Percentiles rank a stretch among this genome's conserved stretches.
These are phyloP conservation scores for Hipparchia semele DNA, from an alignment of 2,888 invertebrate genomes.

Conservation along the genomic window DNA sequence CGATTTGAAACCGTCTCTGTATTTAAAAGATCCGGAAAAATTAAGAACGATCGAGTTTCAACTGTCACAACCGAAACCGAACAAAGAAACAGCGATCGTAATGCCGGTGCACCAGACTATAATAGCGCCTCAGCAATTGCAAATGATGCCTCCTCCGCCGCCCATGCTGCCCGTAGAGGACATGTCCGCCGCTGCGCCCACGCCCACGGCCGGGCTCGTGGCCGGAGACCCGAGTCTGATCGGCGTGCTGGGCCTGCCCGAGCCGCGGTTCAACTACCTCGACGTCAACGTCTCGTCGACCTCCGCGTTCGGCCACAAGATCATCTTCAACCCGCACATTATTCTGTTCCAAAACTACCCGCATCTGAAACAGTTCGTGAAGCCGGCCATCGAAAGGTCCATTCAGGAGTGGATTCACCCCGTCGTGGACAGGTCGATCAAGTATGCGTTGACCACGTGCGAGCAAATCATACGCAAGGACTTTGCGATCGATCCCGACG, in stretches of 20 bases:
- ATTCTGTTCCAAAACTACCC: conserved; percentile 95
- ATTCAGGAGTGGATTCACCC: conserved; percentile 98
- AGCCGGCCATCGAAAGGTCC: conserved; percentile 95
- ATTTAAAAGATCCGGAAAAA: conserved; percentile 94
- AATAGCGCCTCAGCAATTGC: conserved; percentile 66
- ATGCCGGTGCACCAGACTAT: conserved; percentile 65
- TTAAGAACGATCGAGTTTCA: conserved; percentile 93
- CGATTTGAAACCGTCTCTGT: conserved; percentile 92
- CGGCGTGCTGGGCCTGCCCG: conserved; percentile 88
- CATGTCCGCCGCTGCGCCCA: conserved; percentile 62
- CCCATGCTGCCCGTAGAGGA: conserved; percentile 76
- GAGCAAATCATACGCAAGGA: conserved; percentile 99
- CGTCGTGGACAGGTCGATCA: conserved; percentile 97
- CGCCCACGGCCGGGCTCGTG: conserved; percentile 68
- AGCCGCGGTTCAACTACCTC: conserved; percentile 94
- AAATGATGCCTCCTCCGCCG: conserved; percentile 69
- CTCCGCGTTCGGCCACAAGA: conserved; percentile 90
- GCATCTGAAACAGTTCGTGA: conserved; percentile 93
- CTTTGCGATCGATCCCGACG: conserved; percentile 98
- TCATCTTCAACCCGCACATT: conserved; percentile 89
- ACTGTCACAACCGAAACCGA: conserved; percentile 89
- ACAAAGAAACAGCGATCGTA: conserved; percentile 61
- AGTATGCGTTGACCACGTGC: conserved; percentile 97
- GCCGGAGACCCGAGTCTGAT: conserved; percentile 69
- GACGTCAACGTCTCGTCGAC: conserved; percentile 93